These are phyloP conservation scores for Slavum lentiscoides DNA, from an alignment of 2,888 invertebrate genomes.

Conservation along the genomic window DNA sequence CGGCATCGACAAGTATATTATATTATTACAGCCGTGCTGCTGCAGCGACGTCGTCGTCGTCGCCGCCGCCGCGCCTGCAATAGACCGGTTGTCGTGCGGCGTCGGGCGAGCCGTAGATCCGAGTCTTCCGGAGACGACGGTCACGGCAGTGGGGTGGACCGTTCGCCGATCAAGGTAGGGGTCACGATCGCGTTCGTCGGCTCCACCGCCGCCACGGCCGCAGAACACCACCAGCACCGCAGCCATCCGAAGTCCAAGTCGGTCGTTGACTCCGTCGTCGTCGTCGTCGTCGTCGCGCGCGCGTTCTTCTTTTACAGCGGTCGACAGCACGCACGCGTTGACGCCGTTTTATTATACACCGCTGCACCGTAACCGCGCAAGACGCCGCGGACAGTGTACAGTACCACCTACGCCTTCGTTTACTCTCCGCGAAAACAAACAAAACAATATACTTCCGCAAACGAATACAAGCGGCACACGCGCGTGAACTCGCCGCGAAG, in stretches of 20 bases:
- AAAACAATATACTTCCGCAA: no score
- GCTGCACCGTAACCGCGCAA: no score
- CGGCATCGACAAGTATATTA: no score
- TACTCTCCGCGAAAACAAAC: no score
- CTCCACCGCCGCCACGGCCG: not conserved
- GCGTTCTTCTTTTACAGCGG: not conserved
- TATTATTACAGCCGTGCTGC: no score
- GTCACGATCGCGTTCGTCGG: conserved; percentile 46
- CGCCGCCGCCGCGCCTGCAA: no score
- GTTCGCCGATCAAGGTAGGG: conserved; percentile 36
- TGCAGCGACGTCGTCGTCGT: no score
- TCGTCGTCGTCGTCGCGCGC: conserved; percentile 34
- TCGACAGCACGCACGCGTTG: not conserved
- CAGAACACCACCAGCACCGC: conserved; percentile 44
- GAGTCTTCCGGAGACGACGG: not conserved
- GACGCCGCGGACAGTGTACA: no score
- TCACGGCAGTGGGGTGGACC: conserved; percentile 41
- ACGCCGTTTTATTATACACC: not conserved
- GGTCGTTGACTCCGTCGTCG: conserved; percentile 51
- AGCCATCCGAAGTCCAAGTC: conserved; percentile 52
- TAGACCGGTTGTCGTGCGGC: no score
- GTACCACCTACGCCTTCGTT: no score
- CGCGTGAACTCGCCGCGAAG: not conserved
- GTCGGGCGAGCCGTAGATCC: not conserved
- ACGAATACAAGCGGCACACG: no score